These are phyloP conservation scores for Agriopis leucophaearia DNA, from an alignment of 2,888 invertebrate genomes.

Conservation along the genomic window DNA sequence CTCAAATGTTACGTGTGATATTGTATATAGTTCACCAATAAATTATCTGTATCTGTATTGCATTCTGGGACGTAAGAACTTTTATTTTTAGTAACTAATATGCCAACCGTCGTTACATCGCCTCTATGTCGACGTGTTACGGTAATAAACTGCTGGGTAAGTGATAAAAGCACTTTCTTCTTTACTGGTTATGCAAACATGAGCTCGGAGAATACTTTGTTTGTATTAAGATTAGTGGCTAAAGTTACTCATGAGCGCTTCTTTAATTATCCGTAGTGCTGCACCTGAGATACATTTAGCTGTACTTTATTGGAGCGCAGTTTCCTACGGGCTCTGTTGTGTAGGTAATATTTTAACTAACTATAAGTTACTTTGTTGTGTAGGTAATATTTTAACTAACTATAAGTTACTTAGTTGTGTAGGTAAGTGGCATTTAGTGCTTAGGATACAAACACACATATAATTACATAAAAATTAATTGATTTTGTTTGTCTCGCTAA, in stretches of 20 bases:
- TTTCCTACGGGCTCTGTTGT: not conserved
- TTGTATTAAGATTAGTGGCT: conserved; percentile 22
- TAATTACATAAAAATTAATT: too few species aligned
- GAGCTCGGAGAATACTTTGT: conserved; percentile 3
- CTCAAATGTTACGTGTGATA: too few species aligned
- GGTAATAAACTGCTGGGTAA: conserved; percentile 1
- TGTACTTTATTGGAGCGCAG: conserved; percentile 9
- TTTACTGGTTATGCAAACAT: conserved; percentile 8
- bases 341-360: too few species aligned
- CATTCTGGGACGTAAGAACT: not conserved
- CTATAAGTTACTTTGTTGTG: too few species aligned
- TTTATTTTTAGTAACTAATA: not conserved
- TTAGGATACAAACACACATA: too few species aligned
- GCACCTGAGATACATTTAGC: conserved; percentile 21
- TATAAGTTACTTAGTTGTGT: too few species aligned
- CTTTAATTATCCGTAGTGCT: conserved; percentile 7
- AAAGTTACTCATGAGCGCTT: conserved; percentile 22
- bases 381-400: too few species aligned
- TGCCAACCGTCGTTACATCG: not conserved
- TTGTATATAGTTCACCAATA: too few species aligned
- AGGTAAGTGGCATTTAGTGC: too few species aligned
- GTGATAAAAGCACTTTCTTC: conserved; percentile 10
- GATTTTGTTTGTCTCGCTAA: too few species aligned
- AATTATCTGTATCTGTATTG: too few species aligned
- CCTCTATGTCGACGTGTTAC: conserved; percentile 6